A percentile compares a stretch with the other conserved stretches of the same genome.
Conservation (phyloP, 2,888 invertebrate species). For the Noctua janthina region DNA sequence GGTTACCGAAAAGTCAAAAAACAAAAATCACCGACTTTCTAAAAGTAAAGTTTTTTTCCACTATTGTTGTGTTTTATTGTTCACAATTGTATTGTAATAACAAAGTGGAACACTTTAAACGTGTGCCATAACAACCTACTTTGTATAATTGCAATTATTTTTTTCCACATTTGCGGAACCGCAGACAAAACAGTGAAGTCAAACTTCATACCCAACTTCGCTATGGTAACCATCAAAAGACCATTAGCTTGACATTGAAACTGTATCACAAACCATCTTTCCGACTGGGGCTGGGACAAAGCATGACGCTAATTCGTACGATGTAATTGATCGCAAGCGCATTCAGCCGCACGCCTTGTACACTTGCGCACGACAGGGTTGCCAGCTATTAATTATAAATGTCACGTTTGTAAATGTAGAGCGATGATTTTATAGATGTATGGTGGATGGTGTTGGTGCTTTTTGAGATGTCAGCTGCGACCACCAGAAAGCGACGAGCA, state of each 20-base stretch:
- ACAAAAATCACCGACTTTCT: not conserved
- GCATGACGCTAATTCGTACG: constrained; percentile 61
- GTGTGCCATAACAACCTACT: not conserved
- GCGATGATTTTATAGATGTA: constrained; percentile 40
- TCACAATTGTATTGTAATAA: not conserved
- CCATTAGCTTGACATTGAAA: constrained; percentile 10
- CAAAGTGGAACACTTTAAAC: not conserved
- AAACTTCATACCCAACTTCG: not conserved
- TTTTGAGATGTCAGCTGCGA: not conserved
- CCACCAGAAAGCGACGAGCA: not conserved
- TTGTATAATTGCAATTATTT: not conserved
- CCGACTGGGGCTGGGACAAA: constrained; percentile 50
- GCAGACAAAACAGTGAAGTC: not conserved
- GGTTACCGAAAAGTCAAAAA: not conserved
- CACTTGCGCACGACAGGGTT: constrained; percentile 66
- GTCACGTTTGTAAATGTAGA: constrained; percentile 58
- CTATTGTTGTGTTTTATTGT: not conserved
- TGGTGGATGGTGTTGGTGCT: not conserved
- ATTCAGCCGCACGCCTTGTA: constrained; percentile 64
- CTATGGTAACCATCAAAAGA: constrained; percentile 12
- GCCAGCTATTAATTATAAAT: constrained; percentile 61
- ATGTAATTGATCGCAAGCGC: constrained; percentile 68
- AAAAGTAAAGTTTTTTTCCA: not conserved
- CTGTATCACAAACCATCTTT: constrained; percentile 33
- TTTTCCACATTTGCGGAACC: not conserved